These are phyloP conservation scores for Cataglyphis rosenhaueri DNA, from an alignment of 2,888 invertebrate genomes.

Conservation along the genomic window DNA sequence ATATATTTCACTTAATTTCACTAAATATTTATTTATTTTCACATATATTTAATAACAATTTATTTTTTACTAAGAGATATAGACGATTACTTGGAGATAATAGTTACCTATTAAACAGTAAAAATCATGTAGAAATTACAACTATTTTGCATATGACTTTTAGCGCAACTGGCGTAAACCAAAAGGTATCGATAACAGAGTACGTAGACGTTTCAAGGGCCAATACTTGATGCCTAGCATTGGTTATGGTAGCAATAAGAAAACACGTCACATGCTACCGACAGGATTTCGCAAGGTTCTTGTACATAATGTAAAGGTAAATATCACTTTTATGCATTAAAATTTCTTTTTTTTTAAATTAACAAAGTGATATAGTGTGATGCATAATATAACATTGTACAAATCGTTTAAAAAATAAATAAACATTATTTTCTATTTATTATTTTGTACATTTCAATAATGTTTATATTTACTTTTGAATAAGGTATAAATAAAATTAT, in stretches of 20 bases:
- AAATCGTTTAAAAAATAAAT: neutral
- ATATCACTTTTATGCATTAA: slow-evolving; percentile 65
- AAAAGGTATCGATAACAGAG: slow-evolving; percentile 99
- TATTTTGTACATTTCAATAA: neutral
- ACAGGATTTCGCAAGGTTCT: slow-evolving; percentile 99
- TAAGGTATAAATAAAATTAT: neutral
- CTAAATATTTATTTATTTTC: neutral
- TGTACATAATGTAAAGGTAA: slow-evolving; percentile 94
- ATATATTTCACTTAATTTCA: neutral
- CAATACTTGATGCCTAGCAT: slow-evolving; percentile 99
- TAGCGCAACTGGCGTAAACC: slow-evolving; percentile 99
- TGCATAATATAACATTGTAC: neutral
- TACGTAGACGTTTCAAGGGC: slow-evolving; percentile 99
- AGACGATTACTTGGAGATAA: neutral
- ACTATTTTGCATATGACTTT: slow-evolving; percentile 39
- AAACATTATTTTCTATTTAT: neutral
- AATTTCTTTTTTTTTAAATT: neutral
- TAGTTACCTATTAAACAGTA: neutral
- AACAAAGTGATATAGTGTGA: neutral
- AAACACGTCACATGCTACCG: slow-evolving; percentile 98
- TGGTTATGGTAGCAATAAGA: slow-evolving; percentile 98
- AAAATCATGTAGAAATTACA: neutral
- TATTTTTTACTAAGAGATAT: neutral
- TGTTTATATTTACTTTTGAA: neutral
- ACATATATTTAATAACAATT: neutral